Evolutionary conservation across 2,888 invertebrate genomes (phyloP), one percentile per base, ranked within the genome.

Genomic region (Neoscelio sp.): DNA sequence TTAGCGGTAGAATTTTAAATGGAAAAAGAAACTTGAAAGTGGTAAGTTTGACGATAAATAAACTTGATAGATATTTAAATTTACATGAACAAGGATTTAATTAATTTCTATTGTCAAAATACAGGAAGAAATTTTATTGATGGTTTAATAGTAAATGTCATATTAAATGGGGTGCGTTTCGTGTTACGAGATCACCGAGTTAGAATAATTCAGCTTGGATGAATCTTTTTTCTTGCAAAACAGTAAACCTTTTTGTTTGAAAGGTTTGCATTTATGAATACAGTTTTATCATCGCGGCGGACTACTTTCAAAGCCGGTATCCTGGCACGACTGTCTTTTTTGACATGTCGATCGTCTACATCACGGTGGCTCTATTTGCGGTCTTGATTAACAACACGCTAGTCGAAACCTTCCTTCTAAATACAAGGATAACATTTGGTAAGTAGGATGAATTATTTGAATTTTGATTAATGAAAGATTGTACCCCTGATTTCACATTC

Each of bases 201-300:
- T 13, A 4, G 28, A 8, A 4, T 54, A 12, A 8, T 54, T 54
- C 13, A 2, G 5, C 5, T 56, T 38, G 6, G 30, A 17, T 12
- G 35, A 8, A 15, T 6, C 15, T 60, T 50, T 23, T 48, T 52
- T 42, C 17, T 20, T 15, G 40, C 44, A 52, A 67, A 6, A 15
- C 8, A 67, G 56, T 33, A 18, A 60, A 62, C 23, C 7, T 48
- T 67, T 68, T 67, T 68, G 44, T 68, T 40, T 70, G 38, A 70
- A 68, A 64, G 38, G 35, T 77, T 77, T 78, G 38, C n/a, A 60
- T 78, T 84, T 79, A 83, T 82, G 71, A 56, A 90, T 92, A 50
- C 92, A 97, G 97, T 89, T 98, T 98, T 90, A 96, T 98, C 88
- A 97, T 97, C 91, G 97, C 98, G 5, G 96, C 97, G 84, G 98